Evolutionary conservation across 2,797 vertebrate species (phyloP).

Genomic region (Dromococcyx pavoninus): DNA sequence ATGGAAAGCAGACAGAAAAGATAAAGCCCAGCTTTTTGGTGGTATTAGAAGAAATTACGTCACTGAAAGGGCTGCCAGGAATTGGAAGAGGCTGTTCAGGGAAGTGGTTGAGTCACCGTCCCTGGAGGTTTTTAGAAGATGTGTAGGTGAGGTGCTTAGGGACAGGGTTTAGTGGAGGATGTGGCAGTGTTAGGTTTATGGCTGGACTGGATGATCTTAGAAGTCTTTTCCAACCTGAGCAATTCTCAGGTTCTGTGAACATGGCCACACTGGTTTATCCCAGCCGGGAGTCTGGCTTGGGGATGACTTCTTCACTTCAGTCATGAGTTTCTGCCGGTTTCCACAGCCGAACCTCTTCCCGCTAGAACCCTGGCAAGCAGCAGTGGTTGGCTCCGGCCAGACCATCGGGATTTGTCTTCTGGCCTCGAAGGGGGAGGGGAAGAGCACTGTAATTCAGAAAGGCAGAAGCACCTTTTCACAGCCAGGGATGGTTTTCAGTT

Average conservation of each 20-base stretch:
- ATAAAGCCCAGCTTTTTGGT: not conserved
- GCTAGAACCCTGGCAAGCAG: not conserved
- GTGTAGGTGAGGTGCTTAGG: too few relatives aligned
- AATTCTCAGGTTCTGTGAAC: not conserved
- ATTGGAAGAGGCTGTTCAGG: too few relatives aligned
- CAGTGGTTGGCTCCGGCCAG: not conserved
- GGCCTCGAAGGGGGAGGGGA: not conserved
- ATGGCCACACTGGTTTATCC: rapidly evolving
- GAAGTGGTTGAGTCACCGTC: too few relatives aligned
- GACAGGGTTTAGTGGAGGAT: too few relatives aligned
- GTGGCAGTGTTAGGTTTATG: too few relatives aligned
- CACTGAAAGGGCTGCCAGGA: too few relatives aligned
- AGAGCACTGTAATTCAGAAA: not conserved
- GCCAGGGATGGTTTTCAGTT: not conserved
- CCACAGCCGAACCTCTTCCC: not conserved
- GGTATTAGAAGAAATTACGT: not conserved
- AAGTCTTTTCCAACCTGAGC: too few relatives aligned
- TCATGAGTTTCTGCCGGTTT: not conserved
- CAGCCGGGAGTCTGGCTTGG: not conserved
- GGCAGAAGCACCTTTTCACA: not conserved
- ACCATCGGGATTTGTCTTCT: not conserved
- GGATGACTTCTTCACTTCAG: not conserved
- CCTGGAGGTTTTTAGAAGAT: too few relatives aligned
- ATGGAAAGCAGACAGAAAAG: not conserved
- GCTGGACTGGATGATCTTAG: too few relatives aligned